phyloP scores from a whole-genome alignment of 2,113 vertebrate genomes.

The Aphyosemion australe region DNA sequence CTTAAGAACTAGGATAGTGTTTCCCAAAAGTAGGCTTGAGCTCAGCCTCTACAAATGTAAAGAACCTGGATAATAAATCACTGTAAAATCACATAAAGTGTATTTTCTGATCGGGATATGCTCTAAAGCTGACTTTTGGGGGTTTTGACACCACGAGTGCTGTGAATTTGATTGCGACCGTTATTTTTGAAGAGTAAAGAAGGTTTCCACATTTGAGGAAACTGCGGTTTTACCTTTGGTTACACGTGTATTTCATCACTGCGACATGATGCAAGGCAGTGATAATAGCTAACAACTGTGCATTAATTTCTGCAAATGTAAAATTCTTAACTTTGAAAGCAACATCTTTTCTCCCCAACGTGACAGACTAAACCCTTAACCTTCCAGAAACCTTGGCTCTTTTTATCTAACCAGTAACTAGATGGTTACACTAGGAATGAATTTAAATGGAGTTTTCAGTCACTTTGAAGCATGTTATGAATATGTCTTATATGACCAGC shows the following conservation, averaged over 20 bases:
- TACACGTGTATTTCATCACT: background rate
- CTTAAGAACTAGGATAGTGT: background rate
- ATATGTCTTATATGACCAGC: too few species aligned
- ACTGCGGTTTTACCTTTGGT: conserved; percentile 1
- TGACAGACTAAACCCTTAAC: background rate
- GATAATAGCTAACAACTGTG: conserved; percentile 6
- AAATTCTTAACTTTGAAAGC: background rate
- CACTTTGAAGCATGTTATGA: too few species aligned
- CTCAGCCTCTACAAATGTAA: conserved; percentile 8
- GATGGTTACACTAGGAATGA: too few species aligned
- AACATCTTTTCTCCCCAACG: background rate
- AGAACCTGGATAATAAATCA: background rate
- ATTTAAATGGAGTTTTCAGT: too few species aligned
- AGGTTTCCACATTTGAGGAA: background rate
- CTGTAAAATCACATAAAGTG: background rate
- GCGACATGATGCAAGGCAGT: conserved; percentile 2
- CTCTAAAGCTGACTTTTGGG: background rate
- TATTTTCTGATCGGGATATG: background rate
- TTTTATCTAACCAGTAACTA: background rate
- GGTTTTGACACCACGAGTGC: background rate
- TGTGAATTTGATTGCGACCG: conserved; percentile 2
- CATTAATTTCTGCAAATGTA: background rate
- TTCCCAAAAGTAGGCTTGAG: conserved; percentile 10
- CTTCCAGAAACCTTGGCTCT: background rate
- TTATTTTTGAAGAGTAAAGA: background rate